Conservation (phyloP, 2,113 vertebrate species). For the Carassius gibelio region DNA sequence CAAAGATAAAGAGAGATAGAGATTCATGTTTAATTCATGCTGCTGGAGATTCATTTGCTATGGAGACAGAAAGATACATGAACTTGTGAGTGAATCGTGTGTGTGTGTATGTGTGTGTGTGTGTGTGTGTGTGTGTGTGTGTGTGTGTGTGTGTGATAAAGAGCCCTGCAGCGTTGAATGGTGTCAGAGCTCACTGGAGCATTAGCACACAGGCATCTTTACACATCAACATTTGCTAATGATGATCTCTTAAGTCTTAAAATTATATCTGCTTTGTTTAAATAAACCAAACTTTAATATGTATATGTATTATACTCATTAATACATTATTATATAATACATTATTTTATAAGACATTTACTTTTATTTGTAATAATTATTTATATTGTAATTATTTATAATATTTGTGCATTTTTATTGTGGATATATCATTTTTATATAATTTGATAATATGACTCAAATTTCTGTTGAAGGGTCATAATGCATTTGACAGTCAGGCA, state of each 20-base stretch:
- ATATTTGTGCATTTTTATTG: too few relatives aligned
- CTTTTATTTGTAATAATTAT: too few relatives aligned
- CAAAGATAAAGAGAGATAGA: not conserved
- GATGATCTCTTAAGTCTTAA: not conserved
- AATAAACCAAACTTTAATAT: too few relatives aligned
- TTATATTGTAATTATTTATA: too few relatives aligned
- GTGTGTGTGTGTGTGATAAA: too few relatives aligned
- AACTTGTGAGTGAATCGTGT: constrained; percentile 7
- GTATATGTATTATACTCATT: too few relatives aligned
- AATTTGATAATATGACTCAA: too few relatives aligned
- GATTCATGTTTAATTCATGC: constrained; percentile 24
- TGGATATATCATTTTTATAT: too few relatives aligned
- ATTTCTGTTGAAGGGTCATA: not conserved
- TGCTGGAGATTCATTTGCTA: constrained; percentile 8
- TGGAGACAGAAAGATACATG: constrained; percentile 20
- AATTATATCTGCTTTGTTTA: not conserved
- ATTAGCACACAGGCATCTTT: not conserved
- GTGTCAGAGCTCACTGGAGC: not conserved
- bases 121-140: too few relatives aligned
- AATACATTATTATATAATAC: too few relatives aligned
- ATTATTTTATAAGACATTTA: too few relatives aligned
- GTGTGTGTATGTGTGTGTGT: too few relatives aligned
- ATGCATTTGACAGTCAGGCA: not conserved
- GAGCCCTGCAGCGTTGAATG: not conserved
- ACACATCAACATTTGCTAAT: not conserved